phyloP scores from a whole-genome alignment of 2,113 vertebrate species.

The Laterallus jamaicensis region DNA sequence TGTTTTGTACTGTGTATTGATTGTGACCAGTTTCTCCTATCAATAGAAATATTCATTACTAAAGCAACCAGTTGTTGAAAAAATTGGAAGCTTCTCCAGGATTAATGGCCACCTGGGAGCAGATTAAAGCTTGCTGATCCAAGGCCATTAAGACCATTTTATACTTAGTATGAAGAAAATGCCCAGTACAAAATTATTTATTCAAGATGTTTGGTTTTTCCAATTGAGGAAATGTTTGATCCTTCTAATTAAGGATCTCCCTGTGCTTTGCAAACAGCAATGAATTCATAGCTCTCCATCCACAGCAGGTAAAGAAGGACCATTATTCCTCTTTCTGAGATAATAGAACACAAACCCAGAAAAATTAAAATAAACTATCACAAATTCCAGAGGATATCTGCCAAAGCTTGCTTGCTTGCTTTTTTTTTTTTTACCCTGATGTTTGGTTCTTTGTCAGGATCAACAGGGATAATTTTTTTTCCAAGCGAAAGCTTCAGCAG shows the following conservation, averaged over 20 bases:
- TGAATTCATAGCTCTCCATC: neutral
- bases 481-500: neutral
- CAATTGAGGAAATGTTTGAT: neutral
- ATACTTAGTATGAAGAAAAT: conserved; percentile 39
- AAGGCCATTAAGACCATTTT: conserved; percentile 60
- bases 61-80: neutral
- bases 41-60: neutral
- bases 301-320: neutral
- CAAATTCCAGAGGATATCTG: neutral
- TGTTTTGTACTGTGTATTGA: neutral
- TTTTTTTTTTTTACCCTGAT: neutral
- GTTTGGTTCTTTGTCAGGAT: neutral
- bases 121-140: conserved; percentile 33
- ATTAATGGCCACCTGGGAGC: conserved; percentile 42
- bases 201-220: neutral
- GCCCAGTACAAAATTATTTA: conserved; percentile 1
- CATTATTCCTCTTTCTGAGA: neutral
- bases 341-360: neutral
- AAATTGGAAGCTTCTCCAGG: neutral
- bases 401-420: neutral
- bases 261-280: conserved; percentile 52
- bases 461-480: neutral
- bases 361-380: neutral
- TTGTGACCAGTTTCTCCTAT: neutral
- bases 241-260: conserved; percentile 15